Percentiles rank a stretch among this genome's conserved stretches.
These are phyloP conservation scores for Yasuhikotakia modesta DNA, from an alignment of 2,797 vertebrate genomes.

Conservation along the genomic window DNA sequence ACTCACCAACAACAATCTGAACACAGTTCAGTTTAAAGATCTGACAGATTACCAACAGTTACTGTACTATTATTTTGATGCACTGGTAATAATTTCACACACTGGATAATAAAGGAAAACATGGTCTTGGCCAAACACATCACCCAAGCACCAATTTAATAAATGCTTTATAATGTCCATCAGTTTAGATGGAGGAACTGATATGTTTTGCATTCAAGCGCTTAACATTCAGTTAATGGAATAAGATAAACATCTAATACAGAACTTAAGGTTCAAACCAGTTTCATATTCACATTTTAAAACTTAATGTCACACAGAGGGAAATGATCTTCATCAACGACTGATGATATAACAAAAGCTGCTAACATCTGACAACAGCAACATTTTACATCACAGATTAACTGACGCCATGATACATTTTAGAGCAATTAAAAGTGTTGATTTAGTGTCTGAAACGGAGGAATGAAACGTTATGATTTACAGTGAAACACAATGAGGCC, in stretches of 20 bases:
- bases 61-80: not conserved
- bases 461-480: too few species aligned
- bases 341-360: conserved; percentile 26
- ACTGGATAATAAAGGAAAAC: not conserved
- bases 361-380: not conserved
- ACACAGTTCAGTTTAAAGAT: not conserved
- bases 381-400: not conserved
- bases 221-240: conserved; percentile 4
- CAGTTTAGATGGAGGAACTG: not conserved
- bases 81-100: too few species aligned
- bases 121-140: not conserved
- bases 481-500: not conserved
- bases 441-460: conserved; percentile 38
- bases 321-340: not conserved
- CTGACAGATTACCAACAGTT: not conserved
- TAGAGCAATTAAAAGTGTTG: not conserved
- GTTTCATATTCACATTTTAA: conserved; percentile 27
- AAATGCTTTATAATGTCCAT: conserved; percentile 7
- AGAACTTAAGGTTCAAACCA: not conserved
- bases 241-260: not conserved
- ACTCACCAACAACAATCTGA: not conserved
- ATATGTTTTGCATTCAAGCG: not conserved
- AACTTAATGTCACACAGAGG: not conserved
- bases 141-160: not conserved
- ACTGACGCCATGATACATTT: not conserved